Base-by-base conservation (phyloP, 2,113 vertebrate genomes). In the Laterallus jamaicensis region DNA sequence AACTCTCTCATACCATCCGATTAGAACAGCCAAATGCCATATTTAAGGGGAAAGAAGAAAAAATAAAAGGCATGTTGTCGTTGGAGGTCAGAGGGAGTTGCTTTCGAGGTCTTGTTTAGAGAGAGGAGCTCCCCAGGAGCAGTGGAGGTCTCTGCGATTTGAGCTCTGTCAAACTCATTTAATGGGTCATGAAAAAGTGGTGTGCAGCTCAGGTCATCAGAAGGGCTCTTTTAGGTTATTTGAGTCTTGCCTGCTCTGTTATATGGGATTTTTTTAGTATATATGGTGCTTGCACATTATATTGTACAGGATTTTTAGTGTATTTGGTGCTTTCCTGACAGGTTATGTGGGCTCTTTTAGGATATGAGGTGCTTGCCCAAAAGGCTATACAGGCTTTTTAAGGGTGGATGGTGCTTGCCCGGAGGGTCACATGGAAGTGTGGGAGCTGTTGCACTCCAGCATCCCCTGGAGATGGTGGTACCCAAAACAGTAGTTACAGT, bases 181-280 rank as follows among this genome's bases (percentile, higher is more conserved):
- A 31, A 64, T 63, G 71, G 5, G 15, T 29, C 68, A 12, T 12
- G 17, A 26, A 63, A 74, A 29, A 42, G 7, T 6, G 16, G 1
- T 42, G 20, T 26, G 55, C 4, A 3, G 11, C 60, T 67, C 1
- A 0, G 12, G 15, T 31, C 5, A 3, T 31, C 39, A 73, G 31
- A 54, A 49, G 52, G 14, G 11, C 1, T 14, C 28, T 54, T 77
- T 32, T 6, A 35, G 54, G 35, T 29, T 25, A 7, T 15, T 7
- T 25, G 6, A 17, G 16, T 31, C 35, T 70, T 19, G 11, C 9
- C 70, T 31, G 20, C 22, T 39, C 37, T 28, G 4, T 39, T 49
- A 2, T 5, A 13, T 3, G 13, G n/a, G 11, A 26, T 25, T 8
- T 8, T 44, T 82, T 63, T 5, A n/a, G 80, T 25, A 32, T 28